Conservation (phyloP, 2,888 invertebrate species). For the Catotricha subobsoleta region DNA sequence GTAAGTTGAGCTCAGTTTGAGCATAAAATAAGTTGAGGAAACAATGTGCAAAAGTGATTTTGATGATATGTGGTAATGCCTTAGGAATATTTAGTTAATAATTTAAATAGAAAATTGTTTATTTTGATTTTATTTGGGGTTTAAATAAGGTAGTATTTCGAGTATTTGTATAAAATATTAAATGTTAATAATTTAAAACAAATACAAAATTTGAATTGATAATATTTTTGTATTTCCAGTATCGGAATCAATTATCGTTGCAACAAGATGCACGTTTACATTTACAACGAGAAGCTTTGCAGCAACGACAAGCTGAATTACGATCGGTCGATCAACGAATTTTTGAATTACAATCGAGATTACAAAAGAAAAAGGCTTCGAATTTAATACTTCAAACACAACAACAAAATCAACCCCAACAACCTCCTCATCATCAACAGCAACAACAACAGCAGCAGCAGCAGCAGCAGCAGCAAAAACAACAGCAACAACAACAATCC, state of each 20-base stretch:
- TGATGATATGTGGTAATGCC: too few species aligned
- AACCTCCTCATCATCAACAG: constrained; percentile 12
- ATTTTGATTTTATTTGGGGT: too few species aligned
- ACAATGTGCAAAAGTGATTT: too few species aligned
- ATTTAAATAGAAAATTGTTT: too few species aligned
- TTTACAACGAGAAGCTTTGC: constrained; percentile 73
- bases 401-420: constrained; percentile 6
- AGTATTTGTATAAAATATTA: too few species aligned
- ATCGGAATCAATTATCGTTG: constrained; percentile 89
- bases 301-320: constrained; percentile 80
- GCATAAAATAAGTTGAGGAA: too few species aligned
- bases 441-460: constrained; percentile 20
- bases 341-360: constrained; percentile 77
- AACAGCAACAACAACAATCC: constrained; percentile 32
- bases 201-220: too few species aligned
- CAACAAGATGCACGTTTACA: constrained; percentile 83
- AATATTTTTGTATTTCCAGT: constrained; percentile 42
- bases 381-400: constrained; percentile 47
- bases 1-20: too few species aligned
- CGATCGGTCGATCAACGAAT: constrained; percentile 83
- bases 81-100: too few species aligned
- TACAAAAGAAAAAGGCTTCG: constrained; percentile 72
- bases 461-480: constrained; percentile 25
- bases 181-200: too few species aligned
- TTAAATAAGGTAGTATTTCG: too few species aligned